A percentile compares a stretch with the other conserved stretches of the same genome.
Conservation (phyloP, 2,797 vertebrate genomes). For the Gymnocypris eckloni region DNA sequence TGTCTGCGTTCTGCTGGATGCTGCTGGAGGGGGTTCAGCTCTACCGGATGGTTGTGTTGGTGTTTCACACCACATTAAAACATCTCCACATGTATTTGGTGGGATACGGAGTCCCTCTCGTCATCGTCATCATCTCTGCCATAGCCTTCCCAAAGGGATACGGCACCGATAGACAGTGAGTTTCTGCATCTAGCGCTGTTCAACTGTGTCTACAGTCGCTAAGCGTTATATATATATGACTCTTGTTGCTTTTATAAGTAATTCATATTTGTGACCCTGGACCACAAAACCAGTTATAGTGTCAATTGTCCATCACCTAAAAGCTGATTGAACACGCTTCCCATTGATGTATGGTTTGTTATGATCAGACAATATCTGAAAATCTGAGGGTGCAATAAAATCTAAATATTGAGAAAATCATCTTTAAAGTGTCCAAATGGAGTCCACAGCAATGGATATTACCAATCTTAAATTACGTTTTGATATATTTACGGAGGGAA, state of each 20-base stretch:
- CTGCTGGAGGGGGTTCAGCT: slow-evolving; percentile 86
- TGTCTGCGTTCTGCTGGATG: slow-evolving; percentile 88
- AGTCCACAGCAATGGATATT: too few species aligned
- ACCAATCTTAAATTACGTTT: too few species aligned
- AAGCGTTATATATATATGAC: neutral
- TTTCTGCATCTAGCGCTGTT: slow-evolving; percentile 49
- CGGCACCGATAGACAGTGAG: slow-evolving; percentile 79
- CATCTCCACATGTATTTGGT: slow-evolving; percentile 72
- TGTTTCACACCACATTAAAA: slow-evolving; percentile 82
- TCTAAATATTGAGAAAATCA: too few species aligned
- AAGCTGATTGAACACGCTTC: too few species aligned
- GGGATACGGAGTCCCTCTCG: slow-evolving; percentile 82
- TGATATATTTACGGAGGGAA: too few species aligned
- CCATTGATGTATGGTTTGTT: too few species aligned
- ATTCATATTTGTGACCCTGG: neutral
- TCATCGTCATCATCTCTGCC: slow-evolving; percentile 79
- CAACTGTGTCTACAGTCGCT: neutral
- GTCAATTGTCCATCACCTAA: too few species aligned
- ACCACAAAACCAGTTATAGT: too few species aligned
- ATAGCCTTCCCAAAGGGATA: slow-evolving; percentile 71
- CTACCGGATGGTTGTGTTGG: slow-evolving; percentile 87
- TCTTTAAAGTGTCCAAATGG: too few species aligned
- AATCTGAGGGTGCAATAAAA: too few species aligned
- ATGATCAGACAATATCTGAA: too few species aligned
- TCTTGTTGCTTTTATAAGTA: neutral